Conservation (phyloP, 2,113 vertebrate species). For the Ondatra zibethicus region DNA sequence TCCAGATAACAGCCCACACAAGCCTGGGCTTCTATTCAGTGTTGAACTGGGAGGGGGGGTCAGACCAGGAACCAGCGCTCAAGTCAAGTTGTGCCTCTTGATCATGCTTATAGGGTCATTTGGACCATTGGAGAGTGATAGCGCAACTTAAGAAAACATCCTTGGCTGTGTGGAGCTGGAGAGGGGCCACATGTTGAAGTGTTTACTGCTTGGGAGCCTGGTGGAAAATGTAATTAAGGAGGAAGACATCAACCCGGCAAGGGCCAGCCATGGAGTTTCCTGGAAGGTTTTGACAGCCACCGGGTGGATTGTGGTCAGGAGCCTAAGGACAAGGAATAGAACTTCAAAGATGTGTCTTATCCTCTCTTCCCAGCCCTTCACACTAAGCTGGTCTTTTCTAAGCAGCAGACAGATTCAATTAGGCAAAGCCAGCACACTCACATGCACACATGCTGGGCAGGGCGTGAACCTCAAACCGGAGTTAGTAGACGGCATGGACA, state of each 20-base stretch:
- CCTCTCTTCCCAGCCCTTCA: not conserved
- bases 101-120: not conserved
- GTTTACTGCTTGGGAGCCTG: not conserved
- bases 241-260: not conserved
- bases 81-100: not conserved
- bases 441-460: fast-evolving
- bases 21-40: slow-evolving; percentile 21
- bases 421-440: not conserved
- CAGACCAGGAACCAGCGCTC: slow-evolving; percentile 11
- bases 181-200: not conserved
- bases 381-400: not conserved
- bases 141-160: not conserved
- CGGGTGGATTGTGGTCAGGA: not conserved
- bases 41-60: not conserved
- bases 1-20: not conserved
- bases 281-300: not conserved
- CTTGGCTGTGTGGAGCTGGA: not conserved
- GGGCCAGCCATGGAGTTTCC: too few species aligned
- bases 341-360: not conserved
- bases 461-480: not conserved
- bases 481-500: not conserved
- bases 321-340: not conserved
- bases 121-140: not conserved
- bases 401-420: not conserved
- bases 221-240: not conserved